A percentile compares a stretch with the other conserved stretches of the same genome.
These are phyloP conservation scores for Mormyrus iriodes DNA, from an alignment of 2,113 vertebrate species.

Conservation along the genomic window DNA sequence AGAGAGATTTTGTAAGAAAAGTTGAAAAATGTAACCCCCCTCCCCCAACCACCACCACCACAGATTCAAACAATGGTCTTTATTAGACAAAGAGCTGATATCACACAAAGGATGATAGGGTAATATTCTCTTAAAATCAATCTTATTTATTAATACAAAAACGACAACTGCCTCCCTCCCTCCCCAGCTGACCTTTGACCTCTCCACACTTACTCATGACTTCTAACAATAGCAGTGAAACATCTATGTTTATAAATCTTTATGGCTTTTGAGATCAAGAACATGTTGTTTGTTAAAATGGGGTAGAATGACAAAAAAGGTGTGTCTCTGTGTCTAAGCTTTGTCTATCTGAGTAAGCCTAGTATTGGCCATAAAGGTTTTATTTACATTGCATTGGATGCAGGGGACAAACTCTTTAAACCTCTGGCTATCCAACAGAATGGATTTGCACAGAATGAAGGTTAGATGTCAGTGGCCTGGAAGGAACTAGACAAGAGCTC, in stretches of 20 bases:
- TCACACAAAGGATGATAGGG: conserved; percentile 59
- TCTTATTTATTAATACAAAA: conserved; percentile 57
- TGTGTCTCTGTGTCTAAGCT: neutral
- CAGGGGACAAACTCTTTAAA: neutral
- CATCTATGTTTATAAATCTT: conserved; percentile 19
- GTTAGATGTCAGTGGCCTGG: neutral
- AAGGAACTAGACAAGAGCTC: neutral
- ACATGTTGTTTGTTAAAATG: neutral
- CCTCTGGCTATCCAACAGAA: neutral
- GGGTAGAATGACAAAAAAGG: neutral
- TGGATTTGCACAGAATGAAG: neutral
- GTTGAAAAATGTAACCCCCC: conserved; percentile 59
- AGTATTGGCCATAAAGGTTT: neutral
- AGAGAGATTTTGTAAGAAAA: conserved; percentile 69
- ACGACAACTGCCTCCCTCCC: conserved; percentile 39
- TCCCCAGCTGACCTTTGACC: conserved; percentile 51
- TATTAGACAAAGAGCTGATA: conserved; percentile 33
- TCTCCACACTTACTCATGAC: conserved; percentile 7
- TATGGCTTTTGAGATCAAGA: conserved; percentile 30
- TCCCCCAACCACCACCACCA: conserved; percentile 61
- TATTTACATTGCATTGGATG: neutral
- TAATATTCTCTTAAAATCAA: conserved; percentile 63
- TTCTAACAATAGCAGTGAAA: conserved; percentile 41
- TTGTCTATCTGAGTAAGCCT: neutral
- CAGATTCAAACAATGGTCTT: conserved; percentile 60